These are phyloP conservation scores for Panagrolaimus sp. DNA, from an alignment of 1,140 invertebrate species.

Conservation along the genomic window DNA sequence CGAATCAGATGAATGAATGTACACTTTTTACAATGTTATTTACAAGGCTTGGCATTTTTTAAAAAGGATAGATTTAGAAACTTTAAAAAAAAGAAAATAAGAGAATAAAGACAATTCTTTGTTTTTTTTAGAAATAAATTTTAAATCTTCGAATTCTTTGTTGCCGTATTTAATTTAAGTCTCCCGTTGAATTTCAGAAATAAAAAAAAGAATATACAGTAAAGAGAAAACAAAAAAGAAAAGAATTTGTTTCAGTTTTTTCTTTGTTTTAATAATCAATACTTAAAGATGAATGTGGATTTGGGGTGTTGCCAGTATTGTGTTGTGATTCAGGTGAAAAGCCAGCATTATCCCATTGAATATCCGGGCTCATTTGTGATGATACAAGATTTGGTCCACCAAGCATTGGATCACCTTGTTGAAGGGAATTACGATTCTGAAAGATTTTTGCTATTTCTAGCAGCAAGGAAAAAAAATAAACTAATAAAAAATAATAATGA, in stretches of 20 bases:
- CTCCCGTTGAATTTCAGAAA: background rate
- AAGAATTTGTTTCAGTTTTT: too few relatives aligned
- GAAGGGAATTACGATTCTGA: slow-evolving; percentile 48
- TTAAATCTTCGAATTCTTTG: too few relatives aligned
- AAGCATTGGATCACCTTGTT: slow-evolving; percentile 43
- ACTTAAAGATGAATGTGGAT: slow-evolving; percentile 10
- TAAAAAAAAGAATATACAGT: background rate
- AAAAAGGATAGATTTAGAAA: too few relatives aligned
- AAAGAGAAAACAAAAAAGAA: slow-evolving; percentile 2
- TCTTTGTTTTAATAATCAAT: slow-evolving; percentile 9
- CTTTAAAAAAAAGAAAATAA: too few relatives aligned
- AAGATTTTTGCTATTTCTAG: slow-evolving; percentile 16
- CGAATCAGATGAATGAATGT: too few relatives aligned
- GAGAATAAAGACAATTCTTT: too few relatives aligned
- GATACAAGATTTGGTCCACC: slow-evolving; percentile 32
- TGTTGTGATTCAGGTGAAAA: slow-evolving; percentile 41
- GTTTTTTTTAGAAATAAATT: too few relatives aligned
- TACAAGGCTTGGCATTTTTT: too few relatives aligned
- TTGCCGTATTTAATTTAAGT: background rate
- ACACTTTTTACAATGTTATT: too few relatives aligned
- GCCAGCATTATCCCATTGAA: slow-evolving; percentile 52
- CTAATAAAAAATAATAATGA: too few relatives aligned
- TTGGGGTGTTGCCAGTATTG: slow-evolving; percentile 19
- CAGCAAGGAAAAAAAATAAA: too few relatives aligned
- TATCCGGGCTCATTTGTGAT: slow-evolving; percentile 52